Evolutionary conservation across 2,113 vertebrate genomes (phyloP).

Genomic region (Motacilla tschutschensis): DNA sequence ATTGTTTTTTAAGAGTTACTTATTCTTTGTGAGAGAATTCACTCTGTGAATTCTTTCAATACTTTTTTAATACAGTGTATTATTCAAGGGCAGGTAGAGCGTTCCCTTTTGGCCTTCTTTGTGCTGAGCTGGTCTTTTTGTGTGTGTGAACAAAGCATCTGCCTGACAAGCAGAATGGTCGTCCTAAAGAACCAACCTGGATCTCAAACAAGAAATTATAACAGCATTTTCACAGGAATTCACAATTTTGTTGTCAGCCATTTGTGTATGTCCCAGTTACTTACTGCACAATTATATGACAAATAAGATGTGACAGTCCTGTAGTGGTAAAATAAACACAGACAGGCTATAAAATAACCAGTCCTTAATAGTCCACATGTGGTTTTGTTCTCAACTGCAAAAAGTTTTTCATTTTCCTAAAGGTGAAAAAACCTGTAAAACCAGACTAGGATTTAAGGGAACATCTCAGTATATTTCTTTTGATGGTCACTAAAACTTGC

Average conservation of each 20-base stretch:
- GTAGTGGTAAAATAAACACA: background rate
- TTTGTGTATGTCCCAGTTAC: background rate
- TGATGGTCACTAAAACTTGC: slow-evolving; percentile 65
- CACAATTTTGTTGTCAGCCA: background rate
- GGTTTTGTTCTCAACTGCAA: slow-evolving; percentile 1
- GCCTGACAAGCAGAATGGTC: background rate
- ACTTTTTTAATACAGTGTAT: background rate
- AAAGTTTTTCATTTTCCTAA: slow-evolving; percentile 55
- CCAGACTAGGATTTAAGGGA: slow-evolving; percentile 45
- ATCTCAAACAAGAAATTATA: background rate
- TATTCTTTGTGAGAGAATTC: background rate
- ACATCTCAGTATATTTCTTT: slow-evolving; percentile 41
- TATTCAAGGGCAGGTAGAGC: background rate
- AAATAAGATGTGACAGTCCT: background rate
- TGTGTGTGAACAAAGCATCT: background rate
- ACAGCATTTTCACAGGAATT: background rate
- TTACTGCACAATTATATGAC: background rate
- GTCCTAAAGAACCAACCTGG: background rate
- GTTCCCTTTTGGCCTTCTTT: background rate
- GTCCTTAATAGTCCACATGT: background rate
- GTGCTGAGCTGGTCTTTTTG: background rate
- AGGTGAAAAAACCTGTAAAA: slow-evolving; percentile 54
- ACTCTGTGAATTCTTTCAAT: background rate
- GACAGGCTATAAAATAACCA: background rate
- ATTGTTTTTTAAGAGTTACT: background rate